Evolutionary conservation across 2,888 invertebrate genomes (phyloP).

Genomic region (Scaptomyza parva): DNA sequence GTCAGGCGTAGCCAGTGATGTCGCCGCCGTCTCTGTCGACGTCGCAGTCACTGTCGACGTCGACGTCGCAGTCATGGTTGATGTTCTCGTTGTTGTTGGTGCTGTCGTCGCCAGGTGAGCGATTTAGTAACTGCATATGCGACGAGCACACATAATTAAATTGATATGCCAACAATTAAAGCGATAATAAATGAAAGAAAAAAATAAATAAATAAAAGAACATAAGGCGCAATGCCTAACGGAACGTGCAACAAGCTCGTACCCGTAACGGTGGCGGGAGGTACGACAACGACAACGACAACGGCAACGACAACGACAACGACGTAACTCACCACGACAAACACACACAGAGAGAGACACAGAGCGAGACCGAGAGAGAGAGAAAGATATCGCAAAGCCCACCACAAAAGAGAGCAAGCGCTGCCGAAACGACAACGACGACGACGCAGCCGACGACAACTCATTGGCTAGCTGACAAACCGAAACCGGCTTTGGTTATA

Average conservation of each 20-base stretch:
- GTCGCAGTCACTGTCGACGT: background rate
- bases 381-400: constrained; percentile 12
- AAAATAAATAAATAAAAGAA: constrained; percentile 19
- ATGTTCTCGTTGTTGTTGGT: constrained; percentile 4
- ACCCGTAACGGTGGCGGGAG: constrained; percentile 6
- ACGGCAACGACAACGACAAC: constrained; percentile 19
- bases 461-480: constrained; percentile 55
- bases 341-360: constrained; percentile 5
- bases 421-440: constrained; percentile 15
- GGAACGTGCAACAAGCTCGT: constrained; percentile 61
- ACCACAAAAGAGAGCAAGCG: constrained; percentile 39
- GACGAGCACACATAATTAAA: constrained; percentile 55
- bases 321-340: constrained; percentile 45
- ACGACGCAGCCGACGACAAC: constrained; percentile 42
- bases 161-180: constrained; percentile 55
- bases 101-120: constrained; percentile 41
- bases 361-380: background rate
- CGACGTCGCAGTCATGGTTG: constrained; percentile 20
- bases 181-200: constrained; percentile 32
- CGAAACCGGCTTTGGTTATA: constrained; percentile 82
- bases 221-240: constrained; percentile 53
- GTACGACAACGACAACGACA: constrained; percentile 14
- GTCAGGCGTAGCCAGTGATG: constrained; percentile 45
- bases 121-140: constrained; percentile 52
- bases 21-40: background rate